Conservation (phyloP, 2,113 vertebrate genomes). For the Xerus inauris region DNA sequence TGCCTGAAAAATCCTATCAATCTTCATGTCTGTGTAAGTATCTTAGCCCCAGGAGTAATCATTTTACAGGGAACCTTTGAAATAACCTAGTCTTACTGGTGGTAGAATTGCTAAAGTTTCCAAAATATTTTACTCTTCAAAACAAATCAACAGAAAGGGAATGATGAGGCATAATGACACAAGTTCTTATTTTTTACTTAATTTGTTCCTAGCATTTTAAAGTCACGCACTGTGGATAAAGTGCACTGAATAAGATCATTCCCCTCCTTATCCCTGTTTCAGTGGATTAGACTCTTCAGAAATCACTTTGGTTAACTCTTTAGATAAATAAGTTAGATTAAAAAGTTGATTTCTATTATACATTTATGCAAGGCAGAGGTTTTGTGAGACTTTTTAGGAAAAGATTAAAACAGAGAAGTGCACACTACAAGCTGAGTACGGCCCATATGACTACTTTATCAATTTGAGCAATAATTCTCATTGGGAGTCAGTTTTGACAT, state of each 20-base stretch:
- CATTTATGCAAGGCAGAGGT: neutral
- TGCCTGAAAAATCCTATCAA: neutral
- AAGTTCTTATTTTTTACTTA: neutral
- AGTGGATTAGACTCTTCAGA: neutral
- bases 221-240: neutral
- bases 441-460: neutral
- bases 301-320: neutral
- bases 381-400: neutral
- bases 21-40: neutral
- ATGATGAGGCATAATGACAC: neutral
- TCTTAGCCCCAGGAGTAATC: neutral
- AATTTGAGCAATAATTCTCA: neutral
- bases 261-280: neutral
- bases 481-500: neutral
- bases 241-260: neutral
- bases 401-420: neutral
- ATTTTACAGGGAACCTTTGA: neutral
- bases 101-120: neutral
- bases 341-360: conserved; percentile 23
- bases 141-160: neutral
- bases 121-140: neutral
- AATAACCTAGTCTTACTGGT: neutral
- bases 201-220: neutral
- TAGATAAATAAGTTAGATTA: neutral
- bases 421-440: neutral